phyloP scores from a whole-genome alignment of 2,113 vertebrate genomes.

The Psittacula cyanocephala region DNA sequence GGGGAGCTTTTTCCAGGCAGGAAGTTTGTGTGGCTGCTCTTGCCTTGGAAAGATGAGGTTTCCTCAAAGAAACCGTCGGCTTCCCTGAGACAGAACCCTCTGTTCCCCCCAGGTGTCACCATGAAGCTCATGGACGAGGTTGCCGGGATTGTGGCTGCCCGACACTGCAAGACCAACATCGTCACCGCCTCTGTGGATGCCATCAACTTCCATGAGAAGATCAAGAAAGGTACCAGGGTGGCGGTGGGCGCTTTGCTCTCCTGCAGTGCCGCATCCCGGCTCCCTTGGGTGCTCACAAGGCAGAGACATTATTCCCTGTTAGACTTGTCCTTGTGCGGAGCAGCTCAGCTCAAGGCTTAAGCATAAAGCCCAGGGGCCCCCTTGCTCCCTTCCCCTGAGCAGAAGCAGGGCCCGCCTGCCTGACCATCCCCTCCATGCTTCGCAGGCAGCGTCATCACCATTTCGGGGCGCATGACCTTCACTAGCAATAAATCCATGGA shows the following conservation, averaged over 20 bases:
- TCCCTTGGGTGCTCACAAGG: rapidly evolving
- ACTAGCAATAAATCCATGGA: conserved; percentile 96
- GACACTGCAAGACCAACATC: conserved; percentile 94
- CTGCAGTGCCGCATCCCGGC: rapidly evolving
- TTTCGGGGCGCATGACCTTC: conserved; percentile 93
- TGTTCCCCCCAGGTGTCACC: conserved; percentile 83
- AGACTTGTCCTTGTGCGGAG: background rate
- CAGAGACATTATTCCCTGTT: background rate
- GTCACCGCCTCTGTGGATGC: conserved; percentile 94
- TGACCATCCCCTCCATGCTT: background rate
- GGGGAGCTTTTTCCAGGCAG: background rate
- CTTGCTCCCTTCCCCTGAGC: background rate
- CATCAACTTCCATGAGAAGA: conserved; percentile 95
- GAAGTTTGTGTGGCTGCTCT: background rate
- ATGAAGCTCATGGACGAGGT: conserved; percentile 99
- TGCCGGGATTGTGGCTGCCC: conserved; percentile 88
- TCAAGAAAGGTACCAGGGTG: conserved; percentile 84
- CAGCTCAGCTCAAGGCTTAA: background rate
- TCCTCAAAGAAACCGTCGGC: background rate
- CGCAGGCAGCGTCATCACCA: conserved; percentile 88
- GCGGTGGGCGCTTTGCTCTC: background rate
- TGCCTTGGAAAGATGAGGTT: background rate
- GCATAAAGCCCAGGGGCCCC: background rate
- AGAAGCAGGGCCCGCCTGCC: rapidly evolving
- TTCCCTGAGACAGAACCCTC: background rate